These are phyloP conservation scores for Pica pica DNA, from an alignment of 2,113 vertebrate species.

Conservation along the genomic window DNA sequence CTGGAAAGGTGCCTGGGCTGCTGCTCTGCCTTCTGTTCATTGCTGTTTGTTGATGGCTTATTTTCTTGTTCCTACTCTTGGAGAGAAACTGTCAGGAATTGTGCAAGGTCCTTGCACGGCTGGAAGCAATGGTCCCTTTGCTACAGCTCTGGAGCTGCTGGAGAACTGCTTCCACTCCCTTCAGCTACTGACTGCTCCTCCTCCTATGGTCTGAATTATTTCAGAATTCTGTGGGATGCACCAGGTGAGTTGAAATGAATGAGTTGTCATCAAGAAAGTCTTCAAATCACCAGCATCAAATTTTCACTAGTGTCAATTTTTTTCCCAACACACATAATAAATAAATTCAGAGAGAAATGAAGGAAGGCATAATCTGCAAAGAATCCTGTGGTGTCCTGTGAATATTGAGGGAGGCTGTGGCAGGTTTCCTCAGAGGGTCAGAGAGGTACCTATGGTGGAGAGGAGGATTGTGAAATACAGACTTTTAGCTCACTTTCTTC, in stretches of 20 bases:
- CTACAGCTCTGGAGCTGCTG: background rate
- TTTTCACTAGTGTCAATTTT: background rate
- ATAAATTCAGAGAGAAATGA: background rate
- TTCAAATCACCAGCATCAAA: background rate
- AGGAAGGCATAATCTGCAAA: background rate
- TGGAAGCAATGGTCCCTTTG: background rate
- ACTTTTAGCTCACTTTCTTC: background rate
- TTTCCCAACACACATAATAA: background rate
- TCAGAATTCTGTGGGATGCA: background rate
- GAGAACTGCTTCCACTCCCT: background rate
- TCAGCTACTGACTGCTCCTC: background rate
- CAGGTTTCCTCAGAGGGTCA: background rate
- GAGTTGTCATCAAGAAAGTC: background rate
- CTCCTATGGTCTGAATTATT: background rate
- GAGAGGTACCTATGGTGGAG: background rate
- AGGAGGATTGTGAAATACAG: background rate
- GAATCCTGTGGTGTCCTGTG: background rate
- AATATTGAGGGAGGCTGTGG: fast-evolving
- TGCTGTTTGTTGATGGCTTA: background rate
- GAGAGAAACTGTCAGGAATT: background rate
- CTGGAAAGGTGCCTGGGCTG: background rate
- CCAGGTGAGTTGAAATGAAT: background rate
- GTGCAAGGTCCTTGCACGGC: background rate
- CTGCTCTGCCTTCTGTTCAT: background rate
- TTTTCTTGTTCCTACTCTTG: background rate